Evolutionary conservation across 1,140 invertebrate genomes (phyloP), one percentile per base, ranked within the genome.

Genomic region (Cotesia typhae): DNA sequence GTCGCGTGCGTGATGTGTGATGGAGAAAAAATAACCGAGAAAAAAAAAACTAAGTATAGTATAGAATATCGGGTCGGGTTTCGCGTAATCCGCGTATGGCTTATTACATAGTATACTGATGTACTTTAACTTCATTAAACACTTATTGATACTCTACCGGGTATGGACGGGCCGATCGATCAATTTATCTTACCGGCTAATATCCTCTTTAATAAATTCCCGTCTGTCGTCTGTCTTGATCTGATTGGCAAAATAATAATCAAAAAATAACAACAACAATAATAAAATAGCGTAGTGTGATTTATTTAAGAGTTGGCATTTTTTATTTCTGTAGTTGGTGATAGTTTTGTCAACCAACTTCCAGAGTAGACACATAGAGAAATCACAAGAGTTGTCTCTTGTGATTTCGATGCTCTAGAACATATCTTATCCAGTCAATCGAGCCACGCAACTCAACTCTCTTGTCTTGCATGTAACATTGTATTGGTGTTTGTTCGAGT

Each of bases 51-150:
- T 67, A 35, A 14, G 17, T 6, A 52, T 4, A 52, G 41, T 67
- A 67, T 67, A 36, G 28, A 75, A 20, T 68, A 47, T 69, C 70
- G 47, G 68, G 64, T 74, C 59, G 67, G 67, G 66, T 75, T 72
- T 70, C 67, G 35, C 51, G n/a, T 75, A 72, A 73, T 75, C 67
- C 67, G 28, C 28, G 28, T 28, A 28, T 28, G 28, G 28, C 47
- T 55, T 36, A 70, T 28, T 28, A 28, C 2, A 28, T 28, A 28
- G 28, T 28, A 28, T 28, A 28, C 28, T 61, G 67, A 70, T 36
- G 53, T 52, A 55, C 64, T 20, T 57, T 75, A 75, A 75, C 70
- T 75, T 70, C 60, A 66, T 75, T 75, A 75, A 55, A 37, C n/a
- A 52, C 47, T 52, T n/a, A 9, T 61, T 12, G 28, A 28, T 28